A percentile compares a stretch with the other conserved stretches of the same genome.
Evolutionary conservation across 2,888 invertebrate genomes (phyloP).

Genomic region (Melikaiella ostensackeni): DNA sequence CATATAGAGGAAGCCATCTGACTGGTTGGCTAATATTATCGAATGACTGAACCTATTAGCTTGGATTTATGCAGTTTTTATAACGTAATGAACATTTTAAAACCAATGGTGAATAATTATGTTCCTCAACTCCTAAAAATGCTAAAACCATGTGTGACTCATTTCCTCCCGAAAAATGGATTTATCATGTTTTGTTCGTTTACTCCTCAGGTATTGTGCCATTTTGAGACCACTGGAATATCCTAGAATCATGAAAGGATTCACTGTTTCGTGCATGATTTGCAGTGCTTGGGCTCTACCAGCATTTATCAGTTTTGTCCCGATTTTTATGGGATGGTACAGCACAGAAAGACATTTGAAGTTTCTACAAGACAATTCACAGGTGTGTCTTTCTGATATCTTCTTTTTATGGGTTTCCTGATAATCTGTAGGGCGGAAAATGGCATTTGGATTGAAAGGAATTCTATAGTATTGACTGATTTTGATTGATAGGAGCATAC

Average conservation of each 20-base stretch:
- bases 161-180: too few relatives aligned
- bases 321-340: slow-evolving; percentile 83
- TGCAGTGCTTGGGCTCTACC: slow-evolving; percentile 81
- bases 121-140: too few relatives aligned
- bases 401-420: background rate
- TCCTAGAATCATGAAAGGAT: slow-evolving; percentile 93
- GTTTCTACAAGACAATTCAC: slow-evolving; percentile 82
- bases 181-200: too few relatives aligned
- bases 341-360: slow-evolving; percentile 81
- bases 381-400: slow-evolving; percentile 68
- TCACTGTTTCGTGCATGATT: slow-evolving; percentile 81
- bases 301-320: slow-evolving; percentile 81
- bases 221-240: slow-evolving; percentile 95
- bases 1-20: too few relatives aligned
- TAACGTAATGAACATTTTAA: too few relatives aligned
- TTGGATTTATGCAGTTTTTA: too few relatives aligned
- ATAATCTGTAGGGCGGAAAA: background rate
- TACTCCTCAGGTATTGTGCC: slow-evolving; percentile 85
- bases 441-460: background rate
- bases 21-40: too few relatives aligned
- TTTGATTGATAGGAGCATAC: too few relatives aligned
- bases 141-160: too few relatives aligned
- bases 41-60: too few relatives aligned
- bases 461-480: too few relatives aligned
- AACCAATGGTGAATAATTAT: too few relatives aligned